Base-by-base conservation (phyloP, 2,888 invertebrate genomes). In the Ennomos quercinarius region DNA sequence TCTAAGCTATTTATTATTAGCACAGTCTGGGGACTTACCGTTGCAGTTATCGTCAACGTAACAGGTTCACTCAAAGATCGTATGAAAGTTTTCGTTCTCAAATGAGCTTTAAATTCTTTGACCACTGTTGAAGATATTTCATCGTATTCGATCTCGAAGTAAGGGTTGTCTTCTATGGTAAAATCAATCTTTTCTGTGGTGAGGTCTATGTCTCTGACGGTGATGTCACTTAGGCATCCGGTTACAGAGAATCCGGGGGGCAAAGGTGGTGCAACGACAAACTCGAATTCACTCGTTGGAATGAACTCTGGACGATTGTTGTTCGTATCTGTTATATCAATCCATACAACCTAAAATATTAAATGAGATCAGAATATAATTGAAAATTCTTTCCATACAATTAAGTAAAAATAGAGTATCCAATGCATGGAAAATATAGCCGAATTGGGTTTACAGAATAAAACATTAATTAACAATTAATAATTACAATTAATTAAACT, bases 121-220 rank as follows among this genome's bases (percentile, higher is more conserved):
- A 78, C 64, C 9, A 58, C 68, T 2, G 73, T 71, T 2, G 80
- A 77, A 3, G 67, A 54, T 1, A 64, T 66, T 0, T 57, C 70
- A 50, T 84, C 84, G 57, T 81, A 86, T 10, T 59, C 69, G 41
- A 93, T 85, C 76, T 86, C 84, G 61, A 93, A 86, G 61, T 83
- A 79, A 8, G 79, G 74, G 53, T 88, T 91, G 9, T 84, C 82
- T 56, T 86, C 77, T 8, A 93, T 81, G 10, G 63, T 61, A 49
- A 91, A 92, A 12, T 80, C 76, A 37, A 93, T 88, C 68, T 74
- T 75, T 17, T 77, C 64, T 0, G 93, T 94, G 0, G 93, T 92
- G 9, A 94, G 86, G 73, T 94, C 94, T 27, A 93, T 83, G 71
- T 94, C 94, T 67, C 85, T 79, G 0, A 86, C 93, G 45, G 72